phyloP scores from a whole-genome alignment of 2,888 invertebrate species.

The Andrena hattorfiana region DNA sequence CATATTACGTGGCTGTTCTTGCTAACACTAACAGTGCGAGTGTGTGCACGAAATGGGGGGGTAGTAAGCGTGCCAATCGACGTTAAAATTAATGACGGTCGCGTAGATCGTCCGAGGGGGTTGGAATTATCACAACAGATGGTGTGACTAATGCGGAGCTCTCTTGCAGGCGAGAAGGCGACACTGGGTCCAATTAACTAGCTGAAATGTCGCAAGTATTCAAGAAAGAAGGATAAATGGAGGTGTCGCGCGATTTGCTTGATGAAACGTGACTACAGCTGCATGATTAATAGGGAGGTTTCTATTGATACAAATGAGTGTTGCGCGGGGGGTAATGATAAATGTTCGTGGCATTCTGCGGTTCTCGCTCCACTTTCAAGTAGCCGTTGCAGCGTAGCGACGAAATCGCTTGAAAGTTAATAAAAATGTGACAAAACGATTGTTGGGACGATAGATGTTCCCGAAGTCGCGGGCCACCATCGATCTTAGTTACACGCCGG shows the following conservation, averaged over 20 bases:
- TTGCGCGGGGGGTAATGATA: neutral
- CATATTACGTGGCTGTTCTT: conserved; percentile 3
- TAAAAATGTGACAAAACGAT: conserved; percentile 39
- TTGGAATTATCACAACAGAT: neutral
- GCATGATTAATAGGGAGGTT: too few relatives aligned
- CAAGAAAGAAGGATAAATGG: too few relatives aligned
- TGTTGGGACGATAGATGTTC: conserved; percentile 21
- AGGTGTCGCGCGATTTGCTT: too few relatives aligned
- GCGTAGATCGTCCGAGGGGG: neutral
- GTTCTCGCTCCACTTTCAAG: neutral
- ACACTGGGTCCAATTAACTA: neutral
- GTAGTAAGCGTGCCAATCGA: neutral
- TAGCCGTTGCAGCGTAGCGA: neutral
- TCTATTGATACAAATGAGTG: too few relatives aligned
- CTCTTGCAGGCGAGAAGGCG: neutral
- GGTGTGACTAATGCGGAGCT: neutral
- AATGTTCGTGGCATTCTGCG: neutral
- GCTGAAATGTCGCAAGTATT: neutral
- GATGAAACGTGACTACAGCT: too few relatives aligned
- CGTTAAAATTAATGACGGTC: neutral
- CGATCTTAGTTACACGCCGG: conserved; percentile 67
- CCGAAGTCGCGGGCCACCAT: conserved; percentile 48
- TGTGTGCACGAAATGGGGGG: neutral
- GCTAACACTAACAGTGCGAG: neutral
- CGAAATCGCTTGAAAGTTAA: conserved; percentile 13